Evolutionary conservation across 2,113 vertebrate genomes (phyloP).

Genomic region (Nettapus auritus): DNA sequence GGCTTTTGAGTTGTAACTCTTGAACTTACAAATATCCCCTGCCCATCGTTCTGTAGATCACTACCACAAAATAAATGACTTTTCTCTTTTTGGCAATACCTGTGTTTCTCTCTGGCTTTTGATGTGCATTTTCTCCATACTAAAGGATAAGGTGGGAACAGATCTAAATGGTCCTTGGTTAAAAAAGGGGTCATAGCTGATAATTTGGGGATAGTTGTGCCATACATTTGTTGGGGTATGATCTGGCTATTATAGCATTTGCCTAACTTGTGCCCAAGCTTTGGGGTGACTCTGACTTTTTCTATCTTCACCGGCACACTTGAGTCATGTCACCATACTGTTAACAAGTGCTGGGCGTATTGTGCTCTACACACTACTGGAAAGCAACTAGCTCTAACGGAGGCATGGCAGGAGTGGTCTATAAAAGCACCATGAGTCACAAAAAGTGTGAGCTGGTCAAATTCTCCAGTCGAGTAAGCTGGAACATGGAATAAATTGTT

Average conservation of each 20-base stretch:
- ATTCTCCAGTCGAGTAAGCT: not conserved
- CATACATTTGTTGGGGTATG: no score
- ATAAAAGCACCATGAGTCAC: not conserved
- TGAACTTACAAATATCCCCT: not conserved
- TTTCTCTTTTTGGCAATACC: not conserved
- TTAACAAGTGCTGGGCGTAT: not conserved
- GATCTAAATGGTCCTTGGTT: not conserved
- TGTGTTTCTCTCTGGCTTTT: not conserved
- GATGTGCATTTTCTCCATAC: rapidly evolving
- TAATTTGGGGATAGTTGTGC: not conserved
- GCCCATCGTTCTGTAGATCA: not conserved
- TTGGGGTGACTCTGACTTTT: not conserved
- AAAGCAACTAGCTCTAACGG: not conserved
- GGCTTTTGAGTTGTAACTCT: not conserved
- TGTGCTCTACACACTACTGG: rapidly evolving
- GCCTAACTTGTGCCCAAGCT: not conserved
- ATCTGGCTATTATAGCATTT: not conserved
- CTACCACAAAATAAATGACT: not conserved
- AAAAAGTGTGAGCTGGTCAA: not conserved
- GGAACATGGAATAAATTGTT: not conserved
- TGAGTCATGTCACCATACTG: rapidly evolving
- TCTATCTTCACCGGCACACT: not conserved
- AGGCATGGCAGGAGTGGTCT: not conserved
- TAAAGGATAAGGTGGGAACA: not conserved
- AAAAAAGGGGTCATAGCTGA: not conserved